Evolutionary conservation across 2,113 vertebrate species (phyloP).

Genomic region (Paradisaea rubra): DNA sequence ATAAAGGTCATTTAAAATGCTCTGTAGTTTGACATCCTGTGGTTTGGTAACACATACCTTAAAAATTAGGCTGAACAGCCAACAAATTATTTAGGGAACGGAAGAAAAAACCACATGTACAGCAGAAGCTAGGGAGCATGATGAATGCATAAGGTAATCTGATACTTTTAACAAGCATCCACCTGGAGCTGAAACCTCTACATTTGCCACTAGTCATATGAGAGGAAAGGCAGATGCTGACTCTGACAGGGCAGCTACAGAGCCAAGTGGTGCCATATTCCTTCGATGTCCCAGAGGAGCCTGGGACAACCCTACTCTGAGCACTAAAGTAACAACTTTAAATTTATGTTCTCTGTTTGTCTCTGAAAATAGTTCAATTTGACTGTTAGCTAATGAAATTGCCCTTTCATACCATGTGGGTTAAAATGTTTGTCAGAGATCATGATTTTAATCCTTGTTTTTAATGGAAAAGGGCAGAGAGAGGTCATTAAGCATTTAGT

Average conservation of each 20-base stretch:
- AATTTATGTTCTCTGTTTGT: neutral
- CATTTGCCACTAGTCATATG: neutral
- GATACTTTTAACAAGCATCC: neutral
- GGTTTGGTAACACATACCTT: neutral
- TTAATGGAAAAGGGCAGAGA: neutral
- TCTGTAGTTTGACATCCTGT: neutral
- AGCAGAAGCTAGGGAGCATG: neutral
- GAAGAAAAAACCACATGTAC: neutral
- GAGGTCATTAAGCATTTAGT: neutral
- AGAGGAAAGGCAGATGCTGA: neutral
- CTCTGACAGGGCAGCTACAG: neutral
- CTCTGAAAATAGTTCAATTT: neutral
- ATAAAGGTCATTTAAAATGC: neutral
- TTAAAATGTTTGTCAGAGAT: neutral
- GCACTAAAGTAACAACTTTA: neutral
- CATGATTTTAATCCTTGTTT: neutral
- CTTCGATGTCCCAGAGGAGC: accelerated
- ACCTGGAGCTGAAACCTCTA: neutral
- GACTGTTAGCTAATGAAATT: neutral
- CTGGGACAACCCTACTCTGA: neutral
- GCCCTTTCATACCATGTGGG: neutral
- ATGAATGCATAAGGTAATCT: neutral
- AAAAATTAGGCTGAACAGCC: neutral
- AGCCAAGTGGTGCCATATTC: neutral
- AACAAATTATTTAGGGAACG: neutral